phyloP scores from a whole-genome alignment of 2,888 invertebrate genomes.

The Eristalis arbustorum region DNA sequence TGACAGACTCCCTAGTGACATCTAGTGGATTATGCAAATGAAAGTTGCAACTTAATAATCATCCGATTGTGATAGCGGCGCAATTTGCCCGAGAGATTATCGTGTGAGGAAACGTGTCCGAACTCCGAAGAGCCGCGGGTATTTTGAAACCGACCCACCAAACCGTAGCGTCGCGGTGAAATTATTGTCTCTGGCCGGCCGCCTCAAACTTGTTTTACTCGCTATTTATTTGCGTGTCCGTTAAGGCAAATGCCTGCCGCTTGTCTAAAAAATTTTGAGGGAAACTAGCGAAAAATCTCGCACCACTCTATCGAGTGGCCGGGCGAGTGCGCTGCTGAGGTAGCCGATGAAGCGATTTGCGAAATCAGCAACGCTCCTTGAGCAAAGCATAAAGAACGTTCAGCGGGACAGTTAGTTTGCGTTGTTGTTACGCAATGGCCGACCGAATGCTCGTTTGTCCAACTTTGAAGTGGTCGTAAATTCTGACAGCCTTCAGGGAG shows the following conservation, averaged over 20 bases:
- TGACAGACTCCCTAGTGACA: conserved; percentile 28
- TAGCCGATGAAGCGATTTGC: background rate
- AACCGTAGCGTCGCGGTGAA: background rate
- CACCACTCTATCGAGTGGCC: background rate
- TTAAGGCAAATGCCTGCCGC: background rate
- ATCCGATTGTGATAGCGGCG: conserved; percentile 2
- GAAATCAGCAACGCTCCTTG: background rate
- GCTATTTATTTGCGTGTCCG: background rate
- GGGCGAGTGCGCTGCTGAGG: background rate
- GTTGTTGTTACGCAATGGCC: background rate
- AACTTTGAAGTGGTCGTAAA: background rate
- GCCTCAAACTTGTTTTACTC: background rate
- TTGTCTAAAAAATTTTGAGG: background rate
- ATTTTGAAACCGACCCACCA: background rate
- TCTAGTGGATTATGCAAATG: conserved; percentile 40
- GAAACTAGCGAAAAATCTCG: background rate
- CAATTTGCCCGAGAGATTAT: conserved; percentile 5
- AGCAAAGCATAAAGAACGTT: background rate
- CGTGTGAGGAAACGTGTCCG: background rate
- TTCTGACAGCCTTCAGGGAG: background rate
- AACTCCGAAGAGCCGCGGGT: background rate
- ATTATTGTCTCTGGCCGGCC: background rate
- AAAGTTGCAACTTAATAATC: conserved; percentile 26
- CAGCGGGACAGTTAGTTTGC: background rate
- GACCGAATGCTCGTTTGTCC: background rate